Evolutionary conservation across 2,888 invertebrate species (phyloP), one percentile per base, ranked within the genome.

Genomic region (Pseudococcus longispinus): DNA sequence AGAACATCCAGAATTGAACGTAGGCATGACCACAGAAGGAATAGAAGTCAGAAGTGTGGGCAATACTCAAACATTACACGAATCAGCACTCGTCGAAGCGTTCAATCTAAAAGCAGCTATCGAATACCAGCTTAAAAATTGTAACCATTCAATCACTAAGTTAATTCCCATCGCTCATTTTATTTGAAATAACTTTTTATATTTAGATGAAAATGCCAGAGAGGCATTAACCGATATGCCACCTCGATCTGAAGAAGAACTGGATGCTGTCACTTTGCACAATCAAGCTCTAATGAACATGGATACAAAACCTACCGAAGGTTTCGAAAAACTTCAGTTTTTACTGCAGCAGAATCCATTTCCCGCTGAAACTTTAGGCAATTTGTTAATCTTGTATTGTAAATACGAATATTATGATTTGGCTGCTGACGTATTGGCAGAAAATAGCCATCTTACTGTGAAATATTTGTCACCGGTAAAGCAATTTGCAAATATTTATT

Each of bases 91-190:
- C 3, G 97, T 99, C 15, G 99, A 99, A 92, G 98, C 99, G 0
- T 97, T 99, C 90, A 99, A 99, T 92, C 92, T 99, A 29, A 99
- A 99, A 92, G 98, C 99, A 13, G 99, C 99, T 5, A 97, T 99
- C 89, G 98, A 99, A 91, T 99, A 97, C 91, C 97, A 98, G 90
- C 93, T 96, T 84, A 96, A 95, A 90, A 96, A 97, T 90, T 92
- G 96, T 93, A 92, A 91, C 90, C 88, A 13, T 29, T 26, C 55
- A 5, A 84, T 51, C 4, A 6, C 4, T 8, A 37, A 37, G 4
- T 37, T 37, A 4, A 37, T 9, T 37, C 37, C 9, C 37, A 9
- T 37, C 9, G 8, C 9, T 37, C 37, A 37, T 37, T 37, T 37
- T 0, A 4, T 37, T 9, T 37, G 5, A 32, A 46, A 51, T 51